Percentiles rank a stretch among this genome's conserved stretches.
phyloP scores from a whole-genome alignment of 2,797 vertebrate species.

The Fratercula arctica region DNA sequence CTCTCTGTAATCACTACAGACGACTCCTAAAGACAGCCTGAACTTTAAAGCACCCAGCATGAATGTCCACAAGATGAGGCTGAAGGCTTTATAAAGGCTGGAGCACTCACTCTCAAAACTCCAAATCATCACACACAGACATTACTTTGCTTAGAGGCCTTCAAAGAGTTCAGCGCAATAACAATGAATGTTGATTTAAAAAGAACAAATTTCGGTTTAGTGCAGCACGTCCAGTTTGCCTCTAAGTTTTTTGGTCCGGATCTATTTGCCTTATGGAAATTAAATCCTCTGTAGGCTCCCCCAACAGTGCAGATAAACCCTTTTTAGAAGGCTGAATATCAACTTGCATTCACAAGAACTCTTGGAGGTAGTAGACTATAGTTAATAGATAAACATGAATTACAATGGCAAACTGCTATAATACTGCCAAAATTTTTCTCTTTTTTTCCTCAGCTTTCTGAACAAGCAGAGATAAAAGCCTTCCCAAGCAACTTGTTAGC shows the following conservation, averaged over 20 bases:
- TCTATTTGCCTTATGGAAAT: neutral
- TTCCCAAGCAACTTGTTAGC: neutral
- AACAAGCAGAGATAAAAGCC: neutral
- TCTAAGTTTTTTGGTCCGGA: neutral
- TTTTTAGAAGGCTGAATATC: neutral
- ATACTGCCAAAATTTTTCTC: neutral
- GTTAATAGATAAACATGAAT: neutral
- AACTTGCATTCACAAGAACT: neutral
- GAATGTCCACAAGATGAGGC: neutral
- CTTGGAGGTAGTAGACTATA: neutral
- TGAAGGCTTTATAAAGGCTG: neutral
- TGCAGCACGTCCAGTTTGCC: neutral
- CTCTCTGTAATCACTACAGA: neutral
- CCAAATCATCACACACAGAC: neutral
- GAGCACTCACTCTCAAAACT: neutral
- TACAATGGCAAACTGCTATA: neutral
- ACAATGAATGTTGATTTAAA: neutral
- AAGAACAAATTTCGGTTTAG: neutral
- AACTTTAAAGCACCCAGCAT: neutral
- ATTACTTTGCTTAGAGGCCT: neutral
- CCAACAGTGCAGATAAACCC: neutral
- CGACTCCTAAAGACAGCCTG: neutral
- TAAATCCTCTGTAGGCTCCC: neutral
- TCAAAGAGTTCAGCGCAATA: neutral
- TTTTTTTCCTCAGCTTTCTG: neutral